phyloP scores from a whole-genome alignment of 2,113 vertebrate genomes.

The Crotalus tigris region DNA sequence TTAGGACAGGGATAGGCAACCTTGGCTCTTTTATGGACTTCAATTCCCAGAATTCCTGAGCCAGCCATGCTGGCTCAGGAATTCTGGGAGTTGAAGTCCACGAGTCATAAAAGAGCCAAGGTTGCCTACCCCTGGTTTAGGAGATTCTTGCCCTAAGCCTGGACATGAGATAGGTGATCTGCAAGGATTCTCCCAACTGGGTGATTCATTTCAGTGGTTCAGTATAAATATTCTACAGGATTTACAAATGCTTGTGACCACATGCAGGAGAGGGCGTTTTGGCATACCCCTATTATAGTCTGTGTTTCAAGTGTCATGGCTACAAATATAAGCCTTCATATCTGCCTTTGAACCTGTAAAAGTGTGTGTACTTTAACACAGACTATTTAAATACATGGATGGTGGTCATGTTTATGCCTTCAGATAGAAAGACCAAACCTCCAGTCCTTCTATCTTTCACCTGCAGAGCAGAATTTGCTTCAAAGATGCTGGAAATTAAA shows the following conservation, averaged over 20 bases:
- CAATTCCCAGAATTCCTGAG: too few relatives aligned
- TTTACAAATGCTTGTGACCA: background rate
- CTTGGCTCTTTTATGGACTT: too few relatives aligned
- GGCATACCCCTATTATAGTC: background rate
- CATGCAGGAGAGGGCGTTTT: background rate
- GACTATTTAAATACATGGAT: background rate
- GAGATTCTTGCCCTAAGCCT: background rate
- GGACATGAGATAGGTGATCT: background rate
- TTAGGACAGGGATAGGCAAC: background rate
- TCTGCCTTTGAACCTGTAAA: background rate
- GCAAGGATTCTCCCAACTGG: background rate
- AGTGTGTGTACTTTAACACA: background rate
- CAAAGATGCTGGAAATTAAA: background rate
- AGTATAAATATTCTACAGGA: background rate
- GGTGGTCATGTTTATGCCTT: background rate
- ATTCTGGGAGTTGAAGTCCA: too few relatives aligned
- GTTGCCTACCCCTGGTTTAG: background rate
- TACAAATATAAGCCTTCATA: background rate
- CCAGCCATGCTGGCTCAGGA: too few relatives aligned
- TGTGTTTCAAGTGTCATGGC: background rate
- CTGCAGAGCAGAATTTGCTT: background rate
- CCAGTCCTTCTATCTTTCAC: background rate
- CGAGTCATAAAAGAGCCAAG: too few relatives aligned
- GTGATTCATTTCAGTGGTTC: background rate
- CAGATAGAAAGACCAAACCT: background rate